These are phyloP conservation scores for Brachionus calyciflorus DNA, from an alignment of 1,140 invertebrate genomes.

Conservation along the genomic window DNA sequence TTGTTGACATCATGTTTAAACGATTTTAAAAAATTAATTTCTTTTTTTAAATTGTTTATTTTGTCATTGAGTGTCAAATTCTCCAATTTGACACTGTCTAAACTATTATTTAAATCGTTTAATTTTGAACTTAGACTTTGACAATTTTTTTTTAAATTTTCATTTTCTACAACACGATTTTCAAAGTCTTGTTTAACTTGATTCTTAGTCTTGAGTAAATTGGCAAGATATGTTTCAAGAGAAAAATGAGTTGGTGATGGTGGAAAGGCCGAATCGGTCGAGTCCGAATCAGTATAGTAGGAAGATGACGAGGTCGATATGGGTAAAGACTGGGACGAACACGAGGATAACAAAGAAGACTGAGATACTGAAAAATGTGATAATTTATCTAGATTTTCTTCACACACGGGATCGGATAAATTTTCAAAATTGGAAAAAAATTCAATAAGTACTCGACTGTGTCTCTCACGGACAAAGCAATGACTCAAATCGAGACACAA, in stretches of 20 bases:
- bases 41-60: not conserved
- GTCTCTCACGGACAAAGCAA: not conserved
- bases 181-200: not conserved
- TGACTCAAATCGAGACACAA: not conserved
- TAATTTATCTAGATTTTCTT: not conserved
- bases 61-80: not conserved
- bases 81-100: not conserved
- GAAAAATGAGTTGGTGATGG: not conserved
- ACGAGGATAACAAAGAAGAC: not conserved
- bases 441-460: not conserved
- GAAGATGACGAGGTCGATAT: not conserved
- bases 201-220: not conserved
- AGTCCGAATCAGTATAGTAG: not conserved
- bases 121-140: not conserved
- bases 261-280: not conserved
- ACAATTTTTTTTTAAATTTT: not conserved
- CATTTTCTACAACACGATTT: not conserved
- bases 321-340: not conserved
- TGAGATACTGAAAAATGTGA: not conserved
- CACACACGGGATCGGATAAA: not conserved
- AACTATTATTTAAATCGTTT: slow-evolving; percentile 8
- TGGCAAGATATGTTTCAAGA: not conserved
- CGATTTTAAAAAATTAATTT: slow-evolving; percentile 9
- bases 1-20: not conserved
- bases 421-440: not conserved